Base-by-base conservation (phyloP, 2,797 vertebrate species). In the Botia almorhae region DNA sequence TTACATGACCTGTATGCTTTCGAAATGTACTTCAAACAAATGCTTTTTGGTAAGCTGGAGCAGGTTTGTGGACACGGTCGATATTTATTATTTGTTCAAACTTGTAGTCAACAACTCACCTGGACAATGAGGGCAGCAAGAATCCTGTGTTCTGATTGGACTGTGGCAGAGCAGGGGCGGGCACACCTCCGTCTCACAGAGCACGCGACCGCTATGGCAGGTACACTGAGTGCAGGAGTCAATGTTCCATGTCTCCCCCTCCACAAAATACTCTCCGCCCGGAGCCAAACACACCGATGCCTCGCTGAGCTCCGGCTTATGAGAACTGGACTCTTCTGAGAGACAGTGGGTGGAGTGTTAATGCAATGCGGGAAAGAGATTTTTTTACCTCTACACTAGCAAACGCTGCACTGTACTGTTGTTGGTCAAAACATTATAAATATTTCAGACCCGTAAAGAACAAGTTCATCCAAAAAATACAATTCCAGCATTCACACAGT, bases 131-230 rank as follows among this genome's bases (percentile, higher is more conserved):
- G 96, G 96, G 79, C 96, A 96, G 89, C 96, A 97, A 80, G 96
- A 97, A 83, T 97, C 96, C 85, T 95, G 95, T 0, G 94, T 95
- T 75, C 96, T 94, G 0, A 93, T 89, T 29, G 96, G 96, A 80
- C 85, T 95, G 87, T 95, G 94, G 87, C 96, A 97, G n/a, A 97
- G 95, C 78, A 97, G 90, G 0, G 96, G 96, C 0, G 96, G 96
- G 61, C 96, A 97, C 83, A 96, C 96, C 92, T 97, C 96, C 0
- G 95, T 96, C 89, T 96, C 96, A 69, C 96, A 97, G n/a, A 97
- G 91, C 74, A 96, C 95, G 7, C 94, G 93, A 8, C 95, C 94
- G 0, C 94, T 93, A 86, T 96, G 95, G 84, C 96, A 97, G 0
- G 96, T 95, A 73, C 96, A 97, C 63, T 96, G 96, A 0, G 95